Evolutionary conservation across 2,888 invertebrate genomes (phyloP).

Genomic region (Papilio gigon): DNA sequence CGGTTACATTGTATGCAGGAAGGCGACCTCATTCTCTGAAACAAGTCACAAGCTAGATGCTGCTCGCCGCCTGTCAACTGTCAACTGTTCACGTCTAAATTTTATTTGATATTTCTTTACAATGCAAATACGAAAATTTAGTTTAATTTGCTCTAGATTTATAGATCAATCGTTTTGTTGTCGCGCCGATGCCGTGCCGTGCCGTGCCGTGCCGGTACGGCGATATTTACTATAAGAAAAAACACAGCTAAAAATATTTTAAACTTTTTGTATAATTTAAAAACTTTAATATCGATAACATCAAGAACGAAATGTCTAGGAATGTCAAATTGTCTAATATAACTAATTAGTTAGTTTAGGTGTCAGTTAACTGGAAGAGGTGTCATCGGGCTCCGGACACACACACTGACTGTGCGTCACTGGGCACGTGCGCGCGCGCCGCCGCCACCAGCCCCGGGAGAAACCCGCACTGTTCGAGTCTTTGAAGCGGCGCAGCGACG

Average conservation of each 20-base stretch:
- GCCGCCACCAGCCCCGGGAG: constrained; percentile 43
- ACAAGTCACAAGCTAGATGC: no score
- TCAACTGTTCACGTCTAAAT: background rate
- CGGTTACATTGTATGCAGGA: no score
- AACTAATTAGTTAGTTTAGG: background rate
- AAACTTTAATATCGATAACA: no score
- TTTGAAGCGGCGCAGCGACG: background rate
- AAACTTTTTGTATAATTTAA: no score
- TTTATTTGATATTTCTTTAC: background rate
- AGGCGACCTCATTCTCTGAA: no score
- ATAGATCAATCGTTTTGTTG: background rate
- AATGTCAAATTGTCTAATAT: background rate
- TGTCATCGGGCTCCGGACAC: constrained; percentile 9
- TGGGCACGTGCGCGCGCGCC: constrained; percentile 29
- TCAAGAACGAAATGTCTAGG: background rate
- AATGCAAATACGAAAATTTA: background rate
- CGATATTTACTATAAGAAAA: no score
- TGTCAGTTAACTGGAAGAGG: constrained; percentile 8
- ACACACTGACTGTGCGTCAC: constrained; percentile 1
- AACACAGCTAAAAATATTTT: no score
- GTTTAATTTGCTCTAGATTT: background rate
- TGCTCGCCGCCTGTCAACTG: no score
- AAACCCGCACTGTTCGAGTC: background rate
- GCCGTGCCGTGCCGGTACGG: no score
- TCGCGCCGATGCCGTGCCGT: no score